These are phyloP conservation scores for Ceyx margarethae DNA, from an alignment of 2,113 vertebrate species.

Conservation along the genomic window DNA sequence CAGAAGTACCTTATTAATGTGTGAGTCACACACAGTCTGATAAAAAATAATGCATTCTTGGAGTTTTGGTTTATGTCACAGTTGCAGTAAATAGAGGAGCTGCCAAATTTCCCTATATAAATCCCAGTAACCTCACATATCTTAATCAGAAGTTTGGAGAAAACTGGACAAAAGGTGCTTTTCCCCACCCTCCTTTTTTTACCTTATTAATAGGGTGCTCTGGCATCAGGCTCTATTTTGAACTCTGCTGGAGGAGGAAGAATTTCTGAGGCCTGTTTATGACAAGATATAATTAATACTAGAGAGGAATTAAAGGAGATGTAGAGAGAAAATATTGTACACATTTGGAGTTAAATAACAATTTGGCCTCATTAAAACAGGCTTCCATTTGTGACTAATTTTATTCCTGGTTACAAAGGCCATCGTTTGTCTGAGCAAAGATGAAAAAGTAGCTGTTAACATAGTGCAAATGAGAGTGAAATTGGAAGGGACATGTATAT, in stretches of 20 bases:
- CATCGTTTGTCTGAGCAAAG: conserved; percentile 49
- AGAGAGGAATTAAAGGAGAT: conserved; percentile 46
- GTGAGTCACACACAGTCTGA: conserved; percentile 44
- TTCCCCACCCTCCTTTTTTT: background rate
- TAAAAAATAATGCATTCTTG: conserved; percentile 43
- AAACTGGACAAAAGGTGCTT: background rate
- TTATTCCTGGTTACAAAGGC: conserved; percentile 55
- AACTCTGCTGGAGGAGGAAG: background rate
- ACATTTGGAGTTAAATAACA: conserved; percentile 61
- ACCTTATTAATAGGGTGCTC: background rate
- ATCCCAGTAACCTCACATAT: conserved; percentile 27
- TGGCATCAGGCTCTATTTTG: background rate
- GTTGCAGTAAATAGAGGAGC: conserved; percentile 42
- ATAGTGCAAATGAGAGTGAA: conserved; percentile 57
- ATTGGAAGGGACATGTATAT: conserved; percentile 60
- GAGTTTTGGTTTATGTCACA: conserved; percentile 47
- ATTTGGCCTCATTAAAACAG: conserved; percentile 65
- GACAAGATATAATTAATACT: conserved; percentile 57
- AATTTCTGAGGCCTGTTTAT: conserved; percentile 11
- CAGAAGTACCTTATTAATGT: conserved; percentile 35
- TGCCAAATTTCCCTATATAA: conserved; percentile 42
- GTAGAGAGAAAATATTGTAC: conserved; percentile 40
- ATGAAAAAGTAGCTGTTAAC: conserved; percentile 67
- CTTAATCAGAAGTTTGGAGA: conserved; percentile 34
- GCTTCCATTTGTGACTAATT: conserved; percentile 40